Percentiles rank a stretch among this genome's conserved stretches.
These are phyloP conservation scores for Gastrophryne carolinensis DNA, from an alignment of 2,797 vertebrate genomes.

Conservation along the genomic window DNA sequence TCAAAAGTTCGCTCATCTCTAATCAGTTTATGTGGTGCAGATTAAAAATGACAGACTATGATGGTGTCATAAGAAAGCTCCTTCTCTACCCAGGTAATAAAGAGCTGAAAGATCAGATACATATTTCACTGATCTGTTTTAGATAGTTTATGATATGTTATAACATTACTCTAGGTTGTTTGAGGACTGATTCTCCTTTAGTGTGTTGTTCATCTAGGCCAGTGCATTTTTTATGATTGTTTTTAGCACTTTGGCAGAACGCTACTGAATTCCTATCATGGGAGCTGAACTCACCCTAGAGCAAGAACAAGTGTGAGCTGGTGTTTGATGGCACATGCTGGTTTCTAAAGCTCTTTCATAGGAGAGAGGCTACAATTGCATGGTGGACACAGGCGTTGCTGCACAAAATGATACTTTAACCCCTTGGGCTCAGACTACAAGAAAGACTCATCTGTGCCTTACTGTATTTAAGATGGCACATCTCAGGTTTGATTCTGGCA, in stretches of 20 bases:
- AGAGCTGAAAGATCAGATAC: no score
- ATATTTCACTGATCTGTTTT: background rate
- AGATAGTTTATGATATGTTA: no score
- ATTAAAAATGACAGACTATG: no score
- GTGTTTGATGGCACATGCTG: background rate
- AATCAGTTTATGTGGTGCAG: no score
- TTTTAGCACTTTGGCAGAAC: background rate
- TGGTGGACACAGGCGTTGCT: constrained; percentile 46
- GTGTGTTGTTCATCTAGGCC: background rate
- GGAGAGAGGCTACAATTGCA: background rate
- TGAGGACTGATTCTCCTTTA: background rate
- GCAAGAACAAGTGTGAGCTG: background rate
- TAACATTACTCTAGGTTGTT: background rate
- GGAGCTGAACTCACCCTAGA: background rate
- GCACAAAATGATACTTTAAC: constrained; percentile 54
- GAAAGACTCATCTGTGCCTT: constrained; percentile 68
- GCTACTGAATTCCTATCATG: background rate
- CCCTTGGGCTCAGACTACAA: constrained; percentile 58
- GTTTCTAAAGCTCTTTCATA: background rate
- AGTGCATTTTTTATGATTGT: background rate
- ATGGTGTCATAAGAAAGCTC: no score
- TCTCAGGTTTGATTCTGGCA: constrained; percentile 77
- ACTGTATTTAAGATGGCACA: constrained; percentile 77
- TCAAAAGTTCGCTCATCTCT: no score
- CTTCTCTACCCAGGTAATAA: no score